Evolutionary conservation across 2,113 vertebrate species (phyloP).

Genomic region (Zapornia atra): DNA sequence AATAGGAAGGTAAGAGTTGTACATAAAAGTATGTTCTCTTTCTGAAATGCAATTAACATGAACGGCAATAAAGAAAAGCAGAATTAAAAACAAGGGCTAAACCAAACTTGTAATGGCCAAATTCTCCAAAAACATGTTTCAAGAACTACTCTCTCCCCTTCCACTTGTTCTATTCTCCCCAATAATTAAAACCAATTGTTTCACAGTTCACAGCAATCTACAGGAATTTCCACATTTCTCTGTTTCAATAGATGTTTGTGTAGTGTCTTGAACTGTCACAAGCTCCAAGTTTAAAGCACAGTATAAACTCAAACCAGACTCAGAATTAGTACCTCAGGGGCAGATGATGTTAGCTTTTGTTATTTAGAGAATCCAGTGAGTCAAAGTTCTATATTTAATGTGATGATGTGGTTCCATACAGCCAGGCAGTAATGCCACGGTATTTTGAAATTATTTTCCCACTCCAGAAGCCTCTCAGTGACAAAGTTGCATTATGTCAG

Average conservation of each 20-base stretch:
- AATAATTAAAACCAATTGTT: background rate
- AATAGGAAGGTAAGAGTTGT: background rate
- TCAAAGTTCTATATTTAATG: constrained; percentile 55
- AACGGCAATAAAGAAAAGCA: background rate
- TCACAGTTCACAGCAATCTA: background rate
- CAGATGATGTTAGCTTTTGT: background rate
- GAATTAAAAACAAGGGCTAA: background rate
- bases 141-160: background rate
- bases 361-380: constrained; percentile 25
- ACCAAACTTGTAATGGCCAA: background rate
- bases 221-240: background rate
- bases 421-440: background rate
- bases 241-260: background rate
- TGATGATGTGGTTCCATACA: background rate
- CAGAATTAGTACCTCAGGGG: background rate
- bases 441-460: background rate
- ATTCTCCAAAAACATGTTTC: background rate
- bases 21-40: background rate
- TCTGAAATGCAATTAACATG: background rate
- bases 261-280: background rate
- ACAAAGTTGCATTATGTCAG: background rate
- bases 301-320: background rate
- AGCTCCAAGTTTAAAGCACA: background rate
- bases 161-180: background rate
- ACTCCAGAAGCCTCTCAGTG: background rate